A percentile compares a stretch with the other conserved stretches of the same genome.
phyloP scores from a whole-genome alignment of 1,140 invertebrate genomes.

The Polypedilum vanderplanki region DNA sequence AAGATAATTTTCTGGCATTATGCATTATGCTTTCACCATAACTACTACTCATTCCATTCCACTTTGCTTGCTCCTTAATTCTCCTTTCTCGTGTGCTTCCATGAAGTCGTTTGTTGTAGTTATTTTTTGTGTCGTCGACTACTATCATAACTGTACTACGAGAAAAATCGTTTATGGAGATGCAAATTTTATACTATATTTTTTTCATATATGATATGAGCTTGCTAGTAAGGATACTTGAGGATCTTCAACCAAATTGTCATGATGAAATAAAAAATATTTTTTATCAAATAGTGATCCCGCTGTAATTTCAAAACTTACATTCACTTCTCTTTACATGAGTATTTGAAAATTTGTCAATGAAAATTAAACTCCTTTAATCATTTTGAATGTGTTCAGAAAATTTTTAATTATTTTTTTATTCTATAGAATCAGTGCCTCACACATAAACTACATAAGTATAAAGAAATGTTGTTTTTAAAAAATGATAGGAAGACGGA shows the following conservation, averaged over 20 bases:
- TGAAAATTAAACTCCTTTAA: neutral
- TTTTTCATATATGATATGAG: neutral
- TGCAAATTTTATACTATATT: constrained; percentile 3
- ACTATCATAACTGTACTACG: neutral
- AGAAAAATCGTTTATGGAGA: neutral
- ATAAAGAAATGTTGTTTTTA: too few relatives aligned
- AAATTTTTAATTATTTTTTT: too few relatives aligned
- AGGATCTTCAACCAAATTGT: neutral
- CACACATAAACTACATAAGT: too few relatives aligned
- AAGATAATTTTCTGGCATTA: constrained; percentile 18
- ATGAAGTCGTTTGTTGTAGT: neutral
- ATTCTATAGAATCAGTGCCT: too few relatives aligned
- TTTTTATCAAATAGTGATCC: neutral
- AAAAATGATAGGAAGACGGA: too few relatives aligned
- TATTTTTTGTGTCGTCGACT: constrained; percentile 1
- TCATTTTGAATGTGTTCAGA: neutral
- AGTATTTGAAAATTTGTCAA: neutral
- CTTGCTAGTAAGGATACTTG: neutral
- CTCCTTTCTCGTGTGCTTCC: neutral
- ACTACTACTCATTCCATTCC: neutral
- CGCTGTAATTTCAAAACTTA: neutral
- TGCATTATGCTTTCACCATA: constrained; percentile 15
- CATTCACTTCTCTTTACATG: neutral
- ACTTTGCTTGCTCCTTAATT: too few relatives aligned
- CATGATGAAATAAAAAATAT: neutral